These are phyloP conservation scores for Ciconia nigra DNA, from an alignment of 2,797 vertebrate species.

Conservation along the genomic window DNA sequence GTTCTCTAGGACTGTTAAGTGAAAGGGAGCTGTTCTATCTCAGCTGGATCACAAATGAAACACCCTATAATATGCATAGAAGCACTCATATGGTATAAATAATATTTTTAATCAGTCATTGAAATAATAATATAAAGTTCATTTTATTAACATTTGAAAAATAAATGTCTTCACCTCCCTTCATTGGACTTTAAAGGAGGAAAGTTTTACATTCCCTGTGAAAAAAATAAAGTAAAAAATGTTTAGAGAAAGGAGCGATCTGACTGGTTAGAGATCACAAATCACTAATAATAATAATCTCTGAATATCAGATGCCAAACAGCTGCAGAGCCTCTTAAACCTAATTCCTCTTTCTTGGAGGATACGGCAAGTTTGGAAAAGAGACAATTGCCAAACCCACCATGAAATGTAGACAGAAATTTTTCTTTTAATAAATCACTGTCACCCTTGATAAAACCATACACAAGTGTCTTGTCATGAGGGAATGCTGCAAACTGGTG, in stretches of 20 bases:
- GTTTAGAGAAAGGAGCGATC: conserved; percentile 34
- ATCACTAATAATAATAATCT: conserved; percentile 60
- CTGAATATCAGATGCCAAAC: conserved; percentile 57
- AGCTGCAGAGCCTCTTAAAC: conserved; percentile 62
- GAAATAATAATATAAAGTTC: conserved; percentile 62
- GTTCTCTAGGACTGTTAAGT: neutral
- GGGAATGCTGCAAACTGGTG: neutral
- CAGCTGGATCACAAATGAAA: conserved; percentile 64
- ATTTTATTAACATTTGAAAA: conserved; percentile 61
- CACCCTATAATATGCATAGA: conserved; percentile 56
- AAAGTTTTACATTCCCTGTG: conserved; percentile 44
- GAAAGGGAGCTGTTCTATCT: conserved; percentile 50
- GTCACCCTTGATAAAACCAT: conserved; percentile 22
- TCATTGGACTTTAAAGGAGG: conserved; percentile 36
- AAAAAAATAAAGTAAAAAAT: conserved; percentile 53
- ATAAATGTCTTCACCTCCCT: conserved; percentile 52
- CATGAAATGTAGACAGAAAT: neutral
- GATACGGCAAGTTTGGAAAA: conserved; percentile 15
- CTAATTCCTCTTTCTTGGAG: conserved; percentile 41
- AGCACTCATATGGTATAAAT: neutral
- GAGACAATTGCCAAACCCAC: conserved; percentile 36
- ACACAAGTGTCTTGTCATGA: neutral
- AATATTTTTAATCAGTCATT: conserved; percentile 60
- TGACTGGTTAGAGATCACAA: conserved; percentile 56
- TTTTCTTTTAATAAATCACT: conserved; percentile 42